Conservation (phyloP, 2,888 invertebrate species). For the Cetonia aurata region DNA sequence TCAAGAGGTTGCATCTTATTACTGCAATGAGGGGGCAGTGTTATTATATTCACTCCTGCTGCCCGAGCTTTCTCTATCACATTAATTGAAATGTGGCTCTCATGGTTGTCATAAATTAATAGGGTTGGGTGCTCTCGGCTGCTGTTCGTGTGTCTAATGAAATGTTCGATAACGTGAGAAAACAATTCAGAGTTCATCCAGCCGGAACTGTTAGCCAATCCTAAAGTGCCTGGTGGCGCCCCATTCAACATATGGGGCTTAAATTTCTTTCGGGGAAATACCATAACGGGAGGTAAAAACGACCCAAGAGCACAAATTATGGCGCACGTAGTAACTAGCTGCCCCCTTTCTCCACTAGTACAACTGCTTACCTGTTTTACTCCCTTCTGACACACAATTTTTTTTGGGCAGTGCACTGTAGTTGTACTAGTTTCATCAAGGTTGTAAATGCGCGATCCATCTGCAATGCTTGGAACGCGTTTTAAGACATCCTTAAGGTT, state of each 20-base stretch:
- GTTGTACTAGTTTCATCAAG: too few species aligned
- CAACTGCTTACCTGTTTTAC: conserved; percentile 11
- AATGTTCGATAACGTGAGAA: too few species aligned
- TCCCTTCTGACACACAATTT: conserved; percentile 5
- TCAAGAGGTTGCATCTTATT: too few species aligned
- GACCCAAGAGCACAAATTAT: conserved; percentile 57
- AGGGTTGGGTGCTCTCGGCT: too few species aligned
- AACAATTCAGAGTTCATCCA: conserved; percentile 57
- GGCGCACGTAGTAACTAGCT: conserved; percentile 57
- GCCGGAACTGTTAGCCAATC: conserved; percentile 58
- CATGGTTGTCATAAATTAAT: too few species aligned
- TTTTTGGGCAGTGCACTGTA: too few species aligned
- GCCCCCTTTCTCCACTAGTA: conserved; percentile 16
- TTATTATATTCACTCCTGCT: conserved; percentile 42
- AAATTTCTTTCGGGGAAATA: conserved; percentile 60
- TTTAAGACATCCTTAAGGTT: too few species aligned
- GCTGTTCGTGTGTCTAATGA: too few species aligned
- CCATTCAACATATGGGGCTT: conserved; percentile 57
- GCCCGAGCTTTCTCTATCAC: too few species aligned
- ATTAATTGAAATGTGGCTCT: too few species aligned
- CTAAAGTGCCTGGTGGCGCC: conserved; percentile 59
- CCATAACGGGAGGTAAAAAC: conserved; percentile 58
- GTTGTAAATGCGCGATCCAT: too few species aligned
- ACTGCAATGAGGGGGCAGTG: conserved; percentile 63
- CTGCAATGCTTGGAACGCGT: too few species aligned